phyloP scores from a whole-genome alignment of 2,888 invertebrate species.

The Mesorhabditis sp. region DNA sequence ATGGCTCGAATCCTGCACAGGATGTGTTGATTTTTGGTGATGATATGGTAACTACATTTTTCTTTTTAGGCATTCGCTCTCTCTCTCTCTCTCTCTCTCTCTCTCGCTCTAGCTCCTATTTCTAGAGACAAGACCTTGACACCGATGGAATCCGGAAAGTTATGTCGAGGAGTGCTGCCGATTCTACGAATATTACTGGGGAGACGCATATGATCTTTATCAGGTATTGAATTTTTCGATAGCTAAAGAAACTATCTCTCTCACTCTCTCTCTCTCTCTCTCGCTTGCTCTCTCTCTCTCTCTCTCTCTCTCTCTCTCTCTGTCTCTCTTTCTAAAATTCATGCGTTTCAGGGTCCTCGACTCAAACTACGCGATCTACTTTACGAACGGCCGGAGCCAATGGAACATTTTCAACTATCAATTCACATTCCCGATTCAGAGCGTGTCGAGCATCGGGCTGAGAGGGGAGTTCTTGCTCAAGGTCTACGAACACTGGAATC shows the following conservation, averaged over 20 bases:
- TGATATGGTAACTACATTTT: slow-evolving; percentile 4
- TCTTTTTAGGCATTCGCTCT: not conserved
- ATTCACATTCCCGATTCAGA: not conserved
- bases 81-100: not conserved
- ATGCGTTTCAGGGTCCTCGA: not conserved
- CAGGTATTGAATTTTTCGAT: not conserved
- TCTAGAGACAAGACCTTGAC: not conserved
- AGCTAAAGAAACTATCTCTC: not conserved
- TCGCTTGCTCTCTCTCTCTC: too few species aligned
- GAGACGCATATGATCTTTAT: not conserved
- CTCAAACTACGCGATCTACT: not conserved
- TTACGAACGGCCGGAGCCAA: not conserved
- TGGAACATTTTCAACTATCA: slow-evolving; percentile 4
- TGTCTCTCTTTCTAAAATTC: not conserved
- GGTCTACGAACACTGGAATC: not conserved
- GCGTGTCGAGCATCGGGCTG: not conserved
- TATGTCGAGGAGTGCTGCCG: too few species aligned
- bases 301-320: too few species aligned
- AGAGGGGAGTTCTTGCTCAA: not conserved
- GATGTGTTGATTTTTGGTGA: not conserved
- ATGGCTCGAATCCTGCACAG: not conserved
- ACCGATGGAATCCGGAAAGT: not conserved
- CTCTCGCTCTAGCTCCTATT: not conserved
- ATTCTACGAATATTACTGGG: not conserved
- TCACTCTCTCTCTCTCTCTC: too few species aligned